Evolutionary conservation across 2,113 vertebrate genomes (phyloP).

Genomic region (Aegithalos caudatus): DNA sequence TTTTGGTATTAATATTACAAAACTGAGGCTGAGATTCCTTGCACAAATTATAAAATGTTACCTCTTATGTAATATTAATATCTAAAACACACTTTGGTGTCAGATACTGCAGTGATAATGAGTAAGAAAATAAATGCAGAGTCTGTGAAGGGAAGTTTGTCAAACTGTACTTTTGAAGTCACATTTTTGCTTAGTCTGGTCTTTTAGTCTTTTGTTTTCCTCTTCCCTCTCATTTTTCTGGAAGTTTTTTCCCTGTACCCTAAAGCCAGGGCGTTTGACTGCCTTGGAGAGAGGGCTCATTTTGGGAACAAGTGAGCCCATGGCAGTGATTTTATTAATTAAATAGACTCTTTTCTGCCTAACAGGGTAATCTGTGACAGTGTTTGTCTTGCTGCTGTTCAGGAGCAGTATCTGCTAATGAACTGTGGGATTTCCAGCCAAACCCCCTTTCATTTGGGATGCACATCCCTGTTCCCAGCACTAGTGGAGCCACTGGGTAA

Average conservation of each 20-base stretch:
- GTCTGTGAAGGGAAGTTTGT: background rate
- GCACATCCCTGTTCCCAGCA: background rate
- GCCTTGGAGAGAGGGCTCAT: background rate
- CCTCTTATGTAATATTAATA: background rate
- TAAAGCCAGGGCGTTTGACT: background rate
- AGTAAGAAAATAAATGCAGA: background rate
- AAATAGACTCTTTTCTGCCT: background rate
- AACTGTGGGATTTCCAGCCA: background rate
- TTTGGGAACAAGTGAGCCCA: background rate
- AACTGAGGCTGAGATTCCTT: background rate
- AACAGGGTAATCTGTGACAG: rapidly evolving
- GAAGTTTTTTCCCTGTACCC: background rate
- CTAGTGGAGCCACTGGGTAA: rapidly evolving
- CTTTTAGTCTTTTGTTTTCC: background rate
- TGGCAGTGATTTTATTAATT: background rate
- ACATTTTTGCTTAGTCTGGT: background rate
- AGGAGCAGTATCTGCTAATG: background rate
- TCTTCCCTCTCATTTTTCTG: background rate
- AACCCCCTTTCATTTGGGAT: background rate
- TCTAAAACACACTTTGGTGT: background rate
- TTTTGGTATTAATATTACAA: background rate
- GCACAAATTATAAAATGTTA: background rate
- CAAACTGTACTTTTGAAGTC: background rate
- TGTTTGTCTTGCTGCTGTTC: background rate
- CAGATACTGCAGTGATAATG: rapidly evolving